Conservation (phyloP, 2,797 vertebrate species). For the Linurgus olivaceus region DNA sequence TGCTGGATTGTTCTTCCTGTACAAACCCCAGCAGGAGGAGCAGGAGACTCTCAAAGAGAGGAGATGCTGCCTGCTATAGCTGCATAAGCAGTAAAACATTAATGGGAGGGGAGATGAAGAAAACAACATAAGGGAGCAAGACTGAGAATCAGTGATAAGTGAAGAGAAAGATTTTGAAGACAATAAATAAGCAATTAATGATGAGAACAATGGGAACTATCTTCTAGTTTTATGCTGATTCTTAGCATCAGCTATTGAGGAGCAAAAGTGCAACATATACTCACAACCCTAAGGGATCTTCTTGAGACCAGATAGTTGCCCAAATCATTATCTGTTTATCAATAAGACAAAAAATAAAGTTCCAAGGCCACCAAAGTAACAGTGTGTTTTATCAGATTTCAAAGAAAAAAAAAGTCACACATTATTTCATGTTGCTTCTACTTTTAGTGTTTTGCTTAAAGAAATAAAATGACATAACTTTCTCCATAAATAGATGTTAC, state of each 20-base stretch:
- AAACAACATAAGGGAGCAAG: background rate
- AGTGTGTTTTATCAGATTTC: background rate
- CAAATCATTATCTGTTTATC: background rate
- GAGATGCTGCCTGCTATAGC: background rate
- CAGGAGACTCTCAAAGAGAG: background rate
- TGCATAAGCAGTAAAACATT: background rate
- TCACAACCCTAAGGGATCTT: background rate
- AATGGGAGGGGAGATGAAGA: background rate
- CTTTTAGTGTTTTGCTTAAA: background rate
- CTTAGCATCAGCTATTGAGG: background rate
- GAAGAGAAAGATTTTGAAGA: background rate
- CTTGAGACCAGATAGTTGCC: background rate
- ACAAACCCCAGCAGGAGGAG: background rate
- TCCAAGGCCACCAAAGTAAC: background rate
- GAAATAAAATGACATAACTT: background rate
- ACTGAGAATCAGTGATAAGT: background rate
- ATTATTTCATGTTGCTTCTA: background rate
- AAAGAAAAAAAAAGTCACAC: background rate
- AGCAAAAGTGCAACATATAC: background rate
- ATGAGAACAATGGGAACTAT: background rate
- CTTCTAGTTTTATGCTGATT: background rate
- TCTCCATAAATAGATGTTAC: background rate
- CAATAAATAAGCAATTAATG: background rate
- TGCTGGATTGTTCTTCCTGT: background rate
- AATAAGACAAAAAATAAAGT: background rate